These are phyloP conservation scores for Callosobruchus maculatus DNA, from an alignment of 2,888 invertebrate species.

Conservation along the genomic window DNA sequence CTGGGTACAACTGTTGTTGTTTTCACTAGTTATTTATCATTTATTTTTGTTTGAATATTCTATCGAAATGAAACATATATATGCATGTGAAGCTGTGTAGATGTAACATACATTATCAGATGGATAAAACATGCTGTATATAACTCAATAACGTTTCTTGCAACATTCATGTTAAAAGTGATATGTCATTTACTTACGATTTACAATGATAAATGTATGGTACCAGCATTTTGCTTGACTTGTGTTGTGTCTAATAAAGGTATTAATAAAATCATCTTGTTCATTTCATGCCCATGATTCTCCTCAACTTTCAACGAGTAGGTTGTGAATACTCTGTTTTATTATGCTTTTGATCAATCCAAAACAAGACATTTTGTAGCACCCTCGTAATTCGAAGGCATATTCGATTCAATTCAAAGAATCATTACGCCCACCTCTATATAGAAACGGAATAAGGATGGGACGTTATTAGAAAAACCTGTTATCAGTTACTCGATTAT, in stretches of 20 bases:
- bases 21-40: conserved; percentile 1
- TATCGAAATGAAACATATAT: background rate
- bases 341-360: no score
- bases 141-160: background rate
- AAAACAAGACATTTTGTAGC: no score
- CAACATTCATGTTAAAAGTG: conserved; percentile 27
- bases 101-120: background rate
- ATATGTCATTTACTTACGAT: conserved; percentile 26
- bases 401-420: background rate
- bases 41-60: background rate
- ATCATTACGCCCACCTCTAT: background rate
- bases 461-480: no score
- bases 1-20: conserved; percentile 15
- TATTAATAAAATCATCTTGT: conserved; percentile 10
- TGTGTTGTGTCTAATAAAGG: conserved; percentile 35
- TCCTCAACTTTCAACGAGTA: no score
- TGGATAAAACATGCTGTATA: background rate
- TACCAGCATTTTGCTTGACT: conserved; percentile 36
- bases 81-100: conserved; percentile 6
- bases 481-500: no score
- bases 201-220: conserved; percentile 28
- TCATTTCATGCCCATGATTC: background rate
- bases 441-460: no score
- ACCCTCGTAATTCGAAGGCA: background rate
- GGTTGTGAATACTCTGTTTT: no score